phyloP scores from a whole-genome alignment of 1,140 invertebrate genomes.

The Chironomus tepperi region DNA sequence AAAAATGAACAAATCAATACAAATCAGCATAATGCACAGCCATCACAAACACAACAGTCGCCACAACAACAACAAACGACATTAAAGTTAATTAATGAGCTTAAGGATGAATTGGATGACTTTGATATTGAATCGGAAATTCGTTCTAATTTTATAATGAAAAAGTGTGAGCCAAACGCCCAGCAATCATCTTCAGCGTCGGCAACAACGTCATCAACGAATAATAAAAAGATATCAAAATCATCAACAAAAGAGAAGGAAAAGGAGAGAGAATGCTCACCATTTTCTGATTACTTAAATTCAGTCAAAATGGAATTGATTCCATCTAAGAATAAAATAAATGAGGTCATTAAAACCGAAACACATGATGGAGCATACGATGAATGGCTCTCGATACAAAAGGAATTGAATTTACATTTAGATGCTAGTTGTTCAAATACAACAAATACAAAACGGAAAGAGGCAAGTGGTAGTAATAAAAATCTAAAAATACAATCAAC shows the following conservation, averaged over 20 bases:
- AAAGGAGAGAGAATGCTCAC: not conserved
- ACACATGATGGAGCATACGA: conserved; percentile 56
- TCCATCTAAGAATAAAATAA: conserved; percentile 10
- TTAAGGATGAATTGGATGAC: conserved; percentile 30
- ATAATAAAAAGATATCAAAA: conserved; percentile 25
- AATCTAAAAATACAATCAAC: not conserved
- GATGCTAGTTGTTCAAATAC: not conserved
- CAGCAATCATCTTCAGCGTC: not conserved
- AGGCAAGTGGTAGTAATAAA: not conserved
- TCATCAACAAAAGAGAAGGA: conserved; percentile 28
- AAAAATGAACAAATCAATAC: not conserved
- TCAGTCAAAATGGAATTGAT: conserved; percentile 16
- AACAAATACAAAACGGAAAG: not conserved
- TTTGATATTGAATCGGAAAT: conserved; percentile 40
- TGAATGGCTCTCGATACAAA: conserved; percentile 60
- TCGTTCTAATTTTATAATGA: conserved; percentile 38
- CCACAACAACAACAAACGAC: not conserved
- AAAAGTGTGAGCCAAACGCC: conserved; percentile 33
- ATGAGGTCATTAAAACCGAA: conserved; percentile 32
- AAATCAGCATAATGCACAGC: not conserved
- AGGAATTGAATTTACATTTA: conserved; percentile 44
- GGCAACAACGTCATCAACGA: conserved; percentile 18
- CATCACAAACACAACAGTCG: not conserved
- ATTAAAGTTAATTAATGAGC: not conserved
- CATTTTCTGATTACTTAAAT: not conserved